Evolutionary conservation across 2,797 vertebrate genomes (phyloP).

Genomic region (Selene dorsalis): DNA sequence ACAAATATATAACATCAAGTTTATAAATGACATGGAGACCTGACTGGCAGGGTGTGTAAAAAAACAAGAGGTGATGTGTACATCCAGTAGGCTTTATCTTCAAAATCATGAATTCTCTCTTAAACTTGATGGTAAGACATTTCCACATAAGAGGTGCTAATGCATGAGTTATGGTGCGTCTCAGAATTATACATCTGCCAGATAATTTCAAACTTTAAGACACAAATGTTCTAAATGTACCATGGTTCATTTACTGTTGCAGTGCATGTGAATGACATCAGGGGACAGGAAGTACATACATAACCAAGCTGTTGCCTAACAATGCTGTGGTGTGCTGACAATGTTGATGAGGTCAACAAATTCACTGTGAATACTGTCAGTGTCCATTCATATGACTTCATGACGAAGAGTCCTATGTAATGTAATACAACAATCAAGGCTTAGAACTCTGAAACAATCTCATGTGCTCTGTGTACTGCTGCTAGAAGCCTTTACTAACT

Average conservation of each 20-base stretch:
- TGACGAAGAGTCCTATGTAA: neutral
- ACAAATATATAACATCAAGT: neutral
- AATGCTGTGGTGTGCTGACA: neutral
- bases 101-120: neutral
- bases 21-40: neutral
- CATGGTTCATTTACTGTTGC: neutral
- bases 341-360: neutral
- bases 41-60: neutral
- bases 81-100: neutral
- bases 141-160: neutral
- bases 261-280: neutral
- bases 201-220: neutral
- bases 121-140: neutral
- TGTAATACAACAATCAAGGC: neutral
- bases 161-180: no score
- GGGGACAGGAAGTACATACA: slow-evolving; percentile 10
- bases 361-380: neutral
- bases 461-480: neutral
- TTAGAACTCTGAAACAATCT: neutral
- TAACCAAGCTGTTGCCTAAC: neutral
- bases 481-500: neutral
- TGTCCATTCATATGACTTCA: slow-evolving; percentile 1
- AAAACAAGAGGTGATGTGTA: neutral
- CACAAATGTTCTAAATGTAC: neutral
- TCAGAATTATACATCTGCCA: neutral